Conservation (phyloP, 2,113 vertebrate genomes). For the Falcunculus frontatus region DNA sequence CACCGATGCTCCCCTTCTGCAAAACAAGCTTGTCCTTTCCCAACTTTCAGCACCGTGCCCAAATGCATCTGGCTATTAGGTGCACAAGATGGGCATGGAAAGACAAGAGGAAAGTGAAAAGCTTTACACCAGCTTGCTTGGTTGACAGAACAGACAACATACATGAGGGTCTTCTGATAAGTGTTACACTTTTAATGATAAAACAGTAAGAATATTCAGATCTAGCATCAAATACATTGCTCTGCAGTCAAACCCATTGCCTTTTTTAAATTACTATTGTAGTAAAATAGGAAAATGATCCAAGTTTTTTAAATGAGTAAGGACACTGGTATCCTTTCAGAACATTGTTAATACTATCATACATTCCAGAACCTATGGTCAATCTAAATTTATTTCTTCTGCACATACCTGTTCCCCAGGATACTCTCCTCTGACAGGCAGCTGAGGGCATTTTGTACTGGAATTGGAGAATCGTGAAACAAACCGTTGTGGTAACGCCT, state of each 20-base stretch:
- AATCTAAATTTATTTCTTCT: not conserved
- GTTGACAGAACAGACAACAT: not conserved
- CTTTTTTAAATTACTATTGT: not conserved
- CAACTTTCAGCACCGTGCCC: not conserved
- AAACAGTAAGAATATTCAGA: not conserved
- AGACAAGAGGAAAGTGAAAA: not conserved
- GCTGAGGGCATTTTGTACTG: not conserved
- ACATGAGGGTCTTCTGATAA: rapidly evolving
- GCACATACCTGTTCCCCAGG: not conserved
- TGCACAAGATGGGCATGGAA: not conserved
- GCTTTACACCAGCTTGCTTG: not conserved
- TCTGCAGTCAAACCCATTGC: not conserved
- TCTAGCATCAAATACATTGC: not conserved
- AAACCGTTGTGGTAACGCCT: not conserved
- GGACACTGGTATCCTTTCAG: not conserved
- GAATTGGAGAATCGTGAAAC: not conserved
- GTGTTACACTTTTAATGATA: not conserved
- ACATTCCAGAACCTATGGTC: not conserved
- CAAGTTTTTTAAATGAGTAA: not conserved
- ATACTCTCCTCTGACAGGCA: not conserved
- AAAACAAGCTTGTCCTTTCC: not conserved
- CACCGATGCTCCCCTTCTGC: not conserved
- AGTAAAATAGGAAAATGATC: not conserved
- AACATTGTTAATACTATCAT: not conserved
- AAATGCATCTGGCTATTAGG: not conserved